These are phyloP conservation scores for Epinephelus cyanopodus DNA, from an alignment of 2,113 vertebrate species.

Conservation along the genomic window DNA sequence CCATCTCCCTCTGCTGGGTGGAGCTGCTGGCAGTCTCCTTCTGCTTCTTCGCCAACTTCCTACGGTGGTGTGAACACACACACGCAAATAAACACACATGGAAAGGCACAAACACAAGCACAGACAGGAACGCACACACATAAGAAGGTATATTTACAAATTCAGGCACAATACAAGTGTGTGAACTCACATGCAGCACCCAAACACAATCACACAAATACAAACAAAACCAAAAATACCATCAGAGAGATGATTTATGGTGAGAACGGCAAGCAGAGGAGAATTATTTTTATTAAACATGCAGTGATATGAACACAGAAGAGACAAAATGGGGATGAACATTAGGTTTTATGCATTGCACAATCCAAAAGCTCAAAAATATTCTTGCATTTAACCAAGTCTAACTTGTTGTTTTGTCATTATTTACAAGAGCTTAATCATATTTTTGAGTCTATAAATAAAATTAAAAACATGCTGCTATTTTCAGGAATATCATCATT, in stretches of 20 bases:
- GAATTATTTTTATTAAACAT: neutral
- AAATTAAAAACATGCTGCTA: neutral
- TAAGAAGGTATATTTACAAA: neutral
- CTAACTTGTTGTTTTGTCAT: neutral
- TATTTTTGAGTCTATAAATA: neutral
- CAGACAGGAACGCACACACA: neutral
- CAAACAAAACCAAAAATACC: neutral
- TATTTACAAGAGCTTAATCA: neutral
- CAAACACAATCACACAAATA: neutral
- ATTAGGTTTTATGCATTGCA: slow-evolving; percentile 4
- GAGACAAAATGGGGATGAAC: neutral
- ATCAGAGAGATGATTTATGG: neutral
- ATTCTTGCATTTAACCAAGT: too few species aligned
- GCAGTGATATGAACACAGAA: slow-evolving; percentile 8
- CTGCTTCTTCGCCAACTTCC: slow-evolving; percentile 99
- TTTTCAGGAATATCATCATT: neutral
- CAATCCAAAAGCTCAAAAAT: neutral
- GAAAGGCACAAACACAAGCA: neutral
- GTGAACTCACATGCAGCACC: neutral
- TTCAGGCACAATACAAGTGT: neutral
- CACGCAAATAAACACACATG: neutral
- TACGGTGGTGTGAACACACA: slow-evolving; percentile 77
- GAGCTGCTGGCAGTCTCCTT: slow-evolving; percentile 95
- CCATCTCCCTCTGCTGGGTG: slow-evolving; percentile 98
- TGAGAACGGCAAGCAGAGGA: neutral